Evolutionary conservation across 2,797 vertebrate species (phyloP), one percentile per base, ranked within the genome.

Genomic region (Poeciliopsis paucimaculata): DNA sequence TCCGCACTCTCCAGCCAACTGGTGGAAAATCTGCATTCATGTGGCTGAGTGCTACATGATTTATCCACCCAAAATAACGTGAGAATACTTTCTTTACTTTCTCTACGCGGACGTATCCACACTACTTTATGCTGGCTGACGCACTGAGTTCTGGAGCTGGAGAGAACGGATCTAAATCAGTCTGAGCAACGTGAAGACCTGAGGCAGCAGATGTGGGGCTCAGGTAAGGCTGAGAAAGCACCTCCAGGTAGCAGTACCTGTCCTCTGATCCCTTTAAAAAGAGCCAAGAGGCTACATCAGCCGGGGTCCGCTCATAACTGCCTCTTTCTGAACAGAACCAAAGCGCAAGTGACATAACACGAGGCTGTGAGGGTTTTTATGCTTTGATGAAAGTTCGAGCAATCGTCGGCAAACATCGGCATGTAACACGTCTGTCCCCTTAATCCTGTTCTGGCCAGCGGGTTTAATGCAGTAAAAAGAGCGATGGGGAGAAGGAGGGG

Each of bases 151-250:
- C 72, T 77, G 84, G 86, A 91, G 80, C 80, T 57, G 78, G 45
- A 66, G 66, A 80, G 72, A 41, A 81, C 81, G 68, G 39, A 71
- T 64, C 80, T 68, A 87, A 86, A 90, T 88, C 81, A 60, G 28
- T 73, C 81, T 26, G 31, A 84, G 77, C 77, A 78, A 81, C 3
- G 76, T 72, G 77, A 82, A 79, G 86, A 77, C 75, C 75, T 84
- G 83, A 85, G 53, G 80, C 20, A 68, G 84, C 84, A 76, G 57
- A 94, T 95, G 95, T 95, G 94, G 94, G 77, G 92, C 85, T 92
- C 94, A 93, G 94, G 94, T 94, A 93, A 94, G 93, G 76, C 66
- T 81, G 81, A 85, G 49, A 72, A 76, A 73, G 31, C 72, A n/a
- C 74, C 64, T 72, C 41, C 60, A 82, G 66, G 55, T 55, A 66